A percentile compares a stretch with the other conserved stretches of the same genome.
Conservation (phyloP, 2,888 invertebrate genomes). For the Andrena chrysosceles region DNA sequence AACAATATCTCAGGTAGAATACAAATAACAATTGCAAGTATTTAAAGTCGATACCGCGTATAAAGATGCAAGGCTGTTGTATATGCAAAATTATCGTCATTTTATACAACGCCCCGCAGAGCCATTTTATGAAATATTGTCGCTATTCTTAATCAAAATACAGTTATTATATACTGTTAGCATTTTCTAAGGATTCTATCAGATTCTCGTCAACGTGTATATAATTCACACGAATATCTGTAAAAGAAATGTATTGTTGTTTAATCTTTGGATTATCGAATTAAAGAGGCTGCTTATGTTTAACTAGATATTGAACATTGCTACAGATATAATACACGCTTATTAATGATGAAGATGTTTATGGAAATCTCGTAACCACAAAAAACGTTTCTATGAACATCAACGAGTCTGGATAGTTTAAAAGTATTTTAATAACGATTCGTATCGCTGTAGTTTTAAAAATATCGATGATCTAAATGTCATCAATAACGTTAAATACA, state of each 20-base stretch:
- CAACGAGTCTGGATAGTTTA: constrained; percentile 40
- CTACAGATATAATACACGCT: constrained; percentile 46
- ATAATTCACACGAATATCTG: constrained; percentile 52
- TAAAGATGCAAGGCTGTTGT: constrained; percentile 18
- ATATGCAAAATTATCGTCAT: constrained; percentile 21
- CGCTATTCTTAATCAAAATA: constrained; percentile 34
- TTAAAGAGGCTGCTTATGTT: constrained; percentile 53
- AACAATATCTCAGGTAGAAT: constrained; percentile 15
- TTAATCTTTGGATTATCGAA: constrained; percentile 65
- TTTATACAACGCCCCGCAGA: constrained; percentile 23
- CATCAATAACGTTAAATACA: constrained; percentile 53
- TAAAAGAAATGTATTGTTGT: constrained; percentile 43
- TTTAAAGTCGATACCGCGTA: constrained; percentile 15
- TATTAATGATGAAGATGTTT: constrained; percentile 43
- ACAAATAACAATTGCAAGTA: constrained; percentile 28
- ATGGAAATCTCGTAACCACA: constrained; percentile 40
- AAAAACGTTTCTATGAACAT: constrained; percentile 38
- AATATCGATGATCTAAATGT: constrained; percentile 47
- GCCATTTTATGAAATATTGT: constrained; percentile 23
- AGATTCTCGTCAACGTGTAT: constrained; percentile 42
- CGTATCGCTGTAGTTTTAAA: constrained; percentile 30
- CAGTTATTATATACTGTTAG: constrained; percentile 4
- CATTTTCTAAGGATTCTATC: constrained; percentile 41
- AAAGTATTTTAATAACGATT: constrained; percentile 41
- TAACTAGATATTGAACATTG: constrained; percentile 40